A percentile compares a stretch with the other conserved stretches of the same genome.
These are phyloP conservation scores for Lagocephalus sceleratus DNA, from an alignment of 2,797 vertebrate genomes.

Conservation along the genomic window DNA sequence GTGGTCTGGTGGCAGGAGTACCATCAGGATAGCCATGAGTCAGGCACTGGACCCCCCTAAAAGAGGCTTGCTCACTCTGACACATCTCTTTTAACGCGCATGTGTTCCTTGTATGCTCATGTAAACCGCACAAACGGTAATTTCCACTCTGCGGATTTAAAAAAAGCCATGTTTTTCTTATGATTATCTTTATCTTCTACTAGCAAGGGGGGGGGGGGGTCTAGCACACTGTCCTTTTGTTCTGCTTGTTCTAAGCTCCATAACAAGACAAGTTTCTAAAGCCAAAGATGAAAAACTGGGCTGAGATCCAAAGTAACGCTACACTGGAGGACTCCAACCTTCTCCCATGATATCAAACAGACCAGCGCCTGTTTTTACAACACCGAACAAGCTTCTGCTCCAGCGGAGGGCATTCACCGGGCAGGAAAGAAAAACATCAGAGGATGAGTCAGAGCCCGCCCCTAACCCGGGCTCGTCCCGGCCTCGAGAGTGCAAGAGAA, in stretches of 20 bases:
- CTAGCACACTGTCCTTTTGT: slow-evolving; percentile 45
- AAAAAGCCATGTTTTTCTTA: too few species aligned
- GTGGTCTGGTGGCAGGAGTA: too few species aligned
- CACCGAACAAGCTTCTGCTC: slow-evolving; percentile 31
- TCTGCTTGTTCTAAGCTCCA: slow-evolving; percentile 47
- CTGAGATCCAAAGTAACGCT: slow-evolving; percentile 49
- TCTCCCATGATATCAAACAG: slow-evolving; percentile 59
- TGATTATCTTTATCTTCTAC: too few species aligned
- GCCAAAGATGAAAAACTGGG: slow-evolving; percentile 55
- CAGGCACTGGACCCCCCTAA: too few species aligned
- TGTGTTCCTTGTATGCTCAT: too few species aligned
- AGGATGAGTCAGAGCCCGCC: background rate
- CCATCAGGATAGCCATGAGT: too few species aligned
- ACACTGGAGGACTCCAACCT: slow-evolving; percentile 37
- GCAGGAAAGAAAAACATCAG: slow-evolving; percentile 12
- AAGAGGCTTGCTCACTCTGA: too few species aligned
- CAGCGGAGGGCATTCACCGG: slow-evolving; percentile 18
- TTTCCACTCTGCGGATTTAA: too few species aligned
- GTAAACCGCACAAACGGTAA: too few species aligned
- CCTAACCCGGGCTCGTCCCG: slow-evolving; percentile 10
- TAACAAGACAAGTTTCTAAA: slow-evolving; percentile 60
- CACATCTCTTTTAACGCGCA: too few species aligned
- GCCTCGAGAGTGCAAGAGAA: slow-evolving; percentile 34
- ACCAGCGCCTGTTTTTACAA: slow-evolving; percentile 36
- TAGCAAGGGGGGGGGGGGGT: too few species aligned